phyloP scores from a whole-genome alignment of 2,888 invertebrate genomes.

The Plagodis pulveraria region DNA sequence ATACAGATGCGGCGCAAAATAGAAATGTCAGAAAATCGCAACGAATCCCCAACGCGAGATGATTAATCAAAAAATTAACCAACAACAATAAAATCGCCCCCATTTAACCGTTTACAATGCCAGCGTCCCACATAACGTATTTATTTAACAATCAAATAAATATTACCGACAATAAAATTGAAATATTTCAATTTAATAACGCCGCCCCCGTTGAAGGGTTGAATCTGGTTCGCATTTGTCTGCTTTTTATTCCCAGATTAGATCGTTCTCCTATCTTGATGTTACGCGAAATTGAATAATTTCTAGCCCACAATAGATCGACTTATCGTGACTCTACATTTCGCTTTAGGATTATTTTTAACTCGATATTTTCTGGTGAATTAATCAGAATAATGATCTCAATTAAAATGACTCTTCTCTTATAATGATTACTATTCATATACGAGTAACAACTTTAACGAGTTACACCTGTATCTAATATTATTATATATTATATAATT shows the following conservation, averaged over 20 bases:
- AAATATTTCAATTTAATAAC: slow-evolving; percentile 84
- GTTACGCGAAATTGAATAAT: slow-evolving; percentile 80
- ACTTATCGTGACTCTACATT: slow-evolving; percentile 53
- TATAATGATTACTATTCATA: background rate
- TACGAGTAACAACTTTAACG: too few relatives aligned
- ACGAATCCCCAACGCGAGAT: slow-evolving; percentile 67
- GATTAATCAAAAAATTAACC: slow-evolving; percentile 85
- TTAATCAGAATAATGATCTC: slow-evolving; percentile 40
- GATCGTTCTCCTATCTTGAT: slow-evolving; percentile 71
- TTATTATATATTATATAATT: too few relatives aligned
- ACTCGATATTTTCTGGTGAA: slow-evolving; percentile 44
- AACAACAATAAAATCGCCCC: slow-evolving; percentile 76
- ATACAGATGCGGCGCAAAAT: slow-evolving; percentile 48
- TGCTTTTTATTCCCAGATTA: slow-evolving; percentile 68
- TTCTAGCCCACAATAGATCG: slow-evolving; percentile 57
- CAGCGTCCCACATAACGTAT: slow-evolving; percentile 80
- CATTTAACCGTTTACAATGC: slow-evolving; percentile 76
- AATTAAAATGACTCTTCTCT: background rate
- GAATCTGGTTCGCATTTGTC: slow-evolving; percentile 61
- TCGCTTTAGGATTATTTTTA: slow-evolving; percentile 46
- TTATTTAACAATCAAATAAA: slow-evolving; percentile 85
- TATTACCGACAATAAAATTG: slow-evolving; percentile 83
- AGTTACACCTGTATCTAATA: too few relatives aligned
- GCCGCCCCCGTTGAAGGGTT: slow-evolving; percentile 77
- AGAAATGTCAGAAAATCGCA: slow-evolving; percentile 68